These are phyloP conservation scores for Lerema accius DNA, from an alignment of 1,140 invertebrate genomes.

Conservation along the genomic window DNA sequence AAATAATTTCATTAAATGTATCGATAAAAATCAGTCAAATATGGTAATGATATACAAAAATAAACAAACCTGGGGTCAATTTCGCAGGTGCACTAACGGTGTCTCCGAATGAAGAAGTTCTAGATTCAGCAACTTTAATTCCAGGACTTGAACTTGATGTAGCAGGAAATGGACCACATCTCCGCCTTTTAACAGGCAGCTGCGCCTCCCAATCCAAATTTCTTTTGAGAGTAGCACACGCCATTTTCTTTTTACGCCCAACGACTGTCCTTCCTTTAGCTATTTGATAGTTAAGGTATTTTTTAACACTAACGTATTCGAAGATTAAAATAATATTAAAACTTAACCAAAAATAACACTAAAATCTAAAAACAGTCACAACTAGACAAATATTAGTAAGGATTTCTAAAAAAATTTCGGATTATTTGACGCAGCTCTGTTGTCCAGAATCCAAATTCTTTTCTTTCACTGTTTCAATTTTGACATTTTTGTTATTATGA, in stretches of 20 bases:
- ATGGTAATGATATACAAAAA: conserved; percentile 53
- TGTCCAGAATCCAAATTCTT: conserved; percentile 67
- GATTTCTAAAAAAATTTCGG: conserved; percentile 71
- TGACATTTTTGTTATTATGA: conserved; percentile 50
- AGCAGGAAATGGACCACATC: conserved; percentile 92
- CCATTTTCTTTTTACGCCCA: conserved; percentile 89
- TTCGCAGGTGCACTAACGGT: conserved; percentile 86
- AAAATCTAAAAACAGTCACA: conserved; percentile 58
- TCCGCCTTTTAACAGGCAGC: conserved; percentile 91
- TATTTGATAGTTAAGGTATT: conserved; percentile 57
- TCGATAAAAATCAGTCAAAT: conserved; percentile 4
- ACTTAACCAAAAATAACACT: conserved; percentile 58
- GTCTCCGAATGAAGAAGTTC: conserved; percentile 90
- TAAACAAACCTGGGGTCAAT: conserved; percentile 91
- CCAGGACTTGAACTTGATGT: conserved; percentile 87
- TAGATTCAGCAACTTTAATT: conserved; percentile 81
- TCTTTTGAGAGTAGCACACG: conserved; percentile 97
- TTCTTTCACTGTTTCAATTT: conserved; percentile 57
- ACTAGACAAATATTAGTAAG: conserved; percentile 55
- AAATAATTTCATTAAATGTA: neutral
- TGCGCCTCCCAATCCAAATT: conserved; percentile 96
- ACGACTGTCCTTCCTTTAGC: conserved; percentile 60
- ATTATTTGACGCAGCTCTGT: conserved; percentile 64
- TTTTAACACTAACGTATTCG: conserved; percentile 53
- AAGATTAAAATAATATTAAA: conserved; percentile 68